These are phyloP conservation scores for Patiria pectinifera DNA, from an alignment of 53 echinoderm and acorn worm species.

Conservation along the genomic window DNA sequence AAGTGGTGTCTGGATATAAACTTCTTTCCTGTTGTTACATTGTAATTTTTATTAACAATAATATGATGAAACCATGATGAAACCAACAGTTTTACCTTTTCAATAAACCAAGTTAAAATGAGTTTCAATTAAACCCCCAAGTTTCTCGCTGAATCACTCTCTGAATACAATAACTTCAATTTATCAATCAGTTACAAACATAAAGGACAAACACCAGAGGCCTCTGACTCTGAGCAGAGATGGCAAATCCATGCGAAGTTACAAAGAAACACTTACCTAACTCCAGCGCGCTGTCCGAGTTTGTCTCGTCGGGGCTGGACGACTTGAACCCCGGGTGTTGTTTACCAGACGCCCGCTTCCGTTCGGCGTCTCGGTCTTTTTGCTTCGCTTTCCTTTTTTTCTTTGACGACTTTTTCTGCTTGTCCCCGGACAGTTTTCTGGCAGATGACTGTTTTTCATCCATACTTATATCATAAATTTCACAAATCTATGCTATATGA, in stretches of 20 bases:
- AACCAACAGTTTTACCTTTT: too few species aligned
- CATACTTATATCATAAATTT: slow-evolving; percentile 38
- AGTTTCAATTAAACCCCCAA: too few species aligned
- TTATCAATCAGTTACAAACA: too few species aligned
- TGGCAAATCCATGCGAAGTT: not conserved
- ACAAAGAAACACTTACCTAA: slow-evolving; percentile 47
- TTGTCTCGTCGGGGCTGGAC: slow-evolving; percentile 78
- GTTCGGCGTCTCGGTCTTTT: slow-evolving; percentile 74
- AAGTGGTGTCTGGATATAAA: too few species aligned
- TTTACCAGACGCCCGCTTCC: slow-evolving; percentile 56
- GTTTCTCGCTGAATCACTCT: too few species aligned
- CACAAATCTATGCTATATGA: not conserved
- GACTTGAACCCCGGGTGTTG: slow-evolving; percentile 55
- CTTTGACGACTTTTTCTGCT: slow-evolving; percentile 66
- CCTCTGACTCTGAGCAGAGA: too few species aligned
- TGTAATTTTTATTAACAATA: too few species aligned
- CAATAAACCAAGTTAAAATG: too few species aligned
- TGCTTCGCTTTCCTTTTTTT: slow-evolving; percentile 61
- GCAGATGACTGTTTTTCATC: slow-evolving; percentile 73
- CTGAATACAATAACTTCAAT: too few species aligned
- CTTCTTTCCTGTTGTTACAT: too few species aligned
- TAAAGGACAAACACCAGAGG: too few species aligned
- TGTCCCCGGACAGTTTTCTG: slow-evolving; percentile 69
- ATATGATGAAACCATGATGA: too few species aligned
- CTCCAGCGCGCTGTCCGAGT: slow-evolving; percentile 86